A percentile compares a stretch with the other conserved stretches of the same genome.
Conservation (phyloP, 2,113 vertebrate species). For the Lethenteron camtschaticum region DNA sequence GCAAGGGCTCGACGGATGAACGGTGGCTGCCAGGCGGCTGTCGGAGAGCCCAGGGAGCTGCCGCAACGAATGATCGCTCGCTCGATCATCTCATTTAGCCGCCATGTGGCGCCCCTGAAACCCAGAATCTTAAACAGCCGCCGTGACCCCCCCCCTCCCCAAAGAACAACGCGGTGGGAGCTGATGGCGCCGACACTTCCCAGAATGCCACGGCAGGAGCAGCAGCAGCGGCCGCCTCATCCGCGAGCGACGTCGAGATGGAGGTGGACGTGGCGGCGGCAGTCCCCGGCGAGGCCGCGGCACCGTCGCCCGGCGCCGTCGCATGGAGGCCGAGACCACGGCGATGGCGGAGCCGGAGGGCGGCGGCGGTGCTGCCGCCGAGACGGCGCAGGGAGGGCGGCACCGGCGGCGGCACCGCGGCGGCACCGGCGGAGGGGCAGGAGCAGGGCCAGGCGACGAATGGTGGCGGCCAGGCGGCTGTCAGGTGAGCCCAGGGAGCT, state of each 20-base stretch:
- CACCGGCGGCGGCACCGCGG: slow-evolving; percentile 5
- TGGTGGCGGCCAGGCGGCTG: too few relatives aligned
- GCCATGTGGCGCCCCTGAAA: too few relatives aligned
- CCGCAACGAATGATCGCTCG: too few relatives aligned
- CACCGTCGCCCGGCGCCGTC: slow-evolving; percentile 10
- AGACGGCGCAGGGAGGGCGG: not conserved
- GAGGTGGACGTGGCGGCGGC: slow-evolving; percentile 6
- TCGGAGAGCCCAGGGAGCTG: too few relatives aligned
- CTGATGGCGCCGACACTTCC: not conserved
- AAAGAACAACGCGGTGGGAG: slow-evolving; percentile 13
- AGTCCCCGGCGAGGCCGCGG: slow-evolving; percentile 11
- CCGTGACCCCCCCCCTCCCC: not conserved
- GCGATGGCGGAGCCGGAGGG: slow-evolving; percentile 20
- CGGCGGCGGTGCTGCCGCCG: not conserved
- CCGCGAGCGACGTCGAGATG: not conserved
- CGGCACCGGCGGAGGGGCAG: too few relatives aligned
- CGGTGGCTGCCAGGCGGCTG: not conserved
- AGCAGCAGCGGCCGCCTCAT: not conserved
- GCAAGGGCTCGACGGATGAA: not conserved
- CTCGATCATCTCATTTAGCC: too few relatives aligned
- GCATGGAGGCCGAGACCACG: slow-evolving; percentile 17
- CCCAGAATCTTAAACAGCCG: too few relatives aligned
- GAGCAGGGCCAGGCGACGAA: too few relatives aligned
- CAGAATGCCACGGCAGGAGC: slow-evolving; percentile 12
- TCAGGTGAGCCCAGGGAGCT: too few relatives aligned